Evolutionary conservation across 92 coral and sea anemone genomes (phyloP), one percentile per base, ranked within the genome.

Genomic region (Parazoanthus atlanticus): DNA sequence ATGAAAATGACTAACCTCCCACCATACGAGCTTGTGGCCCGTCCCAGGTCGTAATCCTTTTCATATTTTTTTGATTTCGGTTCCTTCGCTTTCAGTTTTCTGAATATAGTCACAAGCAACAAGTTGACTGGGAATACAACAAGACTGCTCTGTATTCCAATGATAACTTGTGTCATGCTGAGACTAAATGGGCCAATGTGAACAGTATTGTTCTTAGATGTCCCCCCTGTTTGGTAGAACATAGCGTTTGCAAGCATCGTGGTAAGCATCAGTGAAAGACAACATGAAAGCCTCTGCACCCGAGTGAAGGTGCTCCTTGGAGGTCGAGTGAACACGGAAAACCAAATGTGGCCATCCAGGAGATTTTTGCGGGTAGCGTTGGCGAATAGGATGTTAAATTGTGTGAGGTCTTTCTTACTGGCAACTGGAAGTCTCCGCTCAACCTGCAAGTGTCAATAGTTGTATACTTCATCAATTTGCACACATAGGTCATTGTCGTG

Each of bases 331-430:
- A 93, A 90, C 40, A 96, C 99, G 4, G 99, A 96, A 46, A 96
- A 91, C 99, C 99, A 96, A 56, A 96, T 89, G 81, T 96, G 99
- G 25, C 95, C 98, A 54, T 96, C 99, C 1, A 95, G 86, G 10
- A 96, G 96, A 76, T 94, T 96, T 79, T 94, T 95, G 38, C 99
- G 95, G 28, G 98, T 94, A 9, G 98, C 96, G 72, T 95, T 96
- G 0, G 94, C 93, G 90, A 96, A 96, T 16, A 96, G 86, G 49
- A 96, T 88, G 83, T 96, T 95, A 81, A 96, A 96, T 76, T 91
- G 91, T 21, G 98, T 93, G 47, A 96, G 93, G 13, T 96, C 99
- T 54, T 84, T 88, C 82, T 89, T 91, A 43, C 92, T 90, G 61
- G 99, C 99, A 7, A 88, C 86, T 33, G 89, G 78, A 64, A 91